Base-by-base conservation (phyloP, 92 coral and sea anemone species). In the Epizoanthus stellaris region DNA sequence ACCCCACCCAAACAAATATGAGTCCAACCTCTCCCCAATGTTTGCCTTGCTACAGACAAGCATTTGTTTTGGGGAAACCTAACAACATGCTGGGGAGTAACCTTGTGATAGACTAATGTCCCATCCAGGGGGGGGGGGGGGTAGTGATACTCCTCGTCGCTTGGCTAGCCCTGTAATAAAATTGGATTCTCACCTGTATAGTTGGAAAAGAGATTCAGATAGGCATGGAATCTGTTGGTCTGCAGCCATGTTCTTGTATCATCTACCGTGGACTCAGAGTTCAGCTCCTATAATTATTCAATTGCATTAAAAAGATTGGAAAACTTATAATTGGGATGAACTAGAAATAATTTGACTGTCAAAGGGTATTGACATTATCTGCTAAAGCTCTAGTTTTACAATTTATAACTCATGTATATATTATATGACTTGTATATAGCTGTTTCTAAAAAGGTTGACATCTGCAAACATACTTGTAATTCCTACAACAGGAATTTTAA, bases 231-330 rank as follows among this genome's bases (percentile, higher is more conserved):
- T 76, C 98, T 90, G 90, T 96, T 94, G 53, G 87, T 81, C 71
- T 93, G 95, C 63, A 96, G 88, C 98, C 98, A 96, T n/a, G 90
- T 93, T 76, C 98, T 94, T 65, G 96, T 92, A 53, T 96, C 98
- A 49, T 96, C 95, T 11, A 96, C 93, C 15, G 92, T 92, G 67
- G 98, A 94, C 52, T 94, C 94, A 3, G 93, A 87, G 5, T 94
- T 92, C 57, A 96, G 71, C 71, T 85, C 94, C 98, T 96, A 83
- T 8, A 81, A 52, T 66, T 66, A 10, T 72, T 45, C 36, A 15
- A 56, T 52, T 52, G 56, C 14, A 9, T 1, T 52, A 52, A 52
- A 7, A 52, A 52, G 14, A 9, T 1, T 4, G 56, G 0, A 52
- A 52, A 52, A 52, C 56, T 52, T 9, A 13, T 52, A 13, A 52